Conservation (phyloP, 2,113 vertebrate species). For the Hypocryptadius cinnamomeus region DNA sequence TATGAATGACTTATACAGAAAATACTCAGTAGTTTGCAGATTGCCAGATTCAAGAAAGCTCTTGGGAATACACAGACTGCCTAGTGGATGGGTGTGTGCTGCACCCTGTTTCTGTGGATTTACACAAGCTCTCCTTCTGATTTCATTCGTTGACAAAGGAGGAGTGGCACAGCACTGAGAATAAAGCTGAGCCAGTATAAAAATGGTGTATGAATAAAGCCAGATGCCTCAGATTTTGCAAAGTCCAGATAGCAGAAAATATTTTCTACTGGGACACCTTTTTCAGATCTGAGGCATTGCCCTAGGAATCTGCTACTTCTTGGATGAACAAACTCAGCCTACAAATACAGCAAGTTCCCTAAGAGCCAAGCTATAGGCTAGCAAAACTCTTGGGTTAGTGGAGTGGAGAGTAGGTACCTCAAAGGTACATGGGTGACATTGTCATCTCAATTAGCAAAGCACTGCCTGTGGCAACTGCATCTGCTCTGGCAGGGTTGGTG, state of each 20-base stretch:
- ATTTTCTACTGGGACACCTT: not conserved
- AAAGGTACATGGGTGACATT: fast-evolving
- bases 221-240: not conserved
- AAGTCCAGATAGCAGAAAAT: not conserved
- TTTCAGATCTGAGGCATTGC: not conserved
- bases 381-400: not conserved
- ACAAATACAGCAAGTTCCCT: not conserved
- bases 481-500: fast-evolving
- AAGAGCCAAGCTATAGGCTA: not conserved
- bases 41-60: not conserved
- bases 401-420: not conserved
- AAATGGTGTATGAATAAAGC: not conserved
- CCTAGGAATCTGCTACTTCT: not conserved
- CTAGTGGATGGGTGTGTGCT: not conserved
- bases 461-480: not conserved
- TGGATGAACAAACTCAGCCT: not conserved
- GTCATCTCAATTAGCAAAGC: not conserved
- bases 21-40: not conserved
- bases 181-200: not conserved
- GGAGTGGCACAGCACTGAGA: not conserved
- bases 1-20: not conserved
- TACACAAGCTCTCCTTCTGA: not conserved
- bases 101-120: not conserved
- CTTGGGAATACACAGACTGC: not conserved
- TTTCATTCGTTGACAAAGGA: fast-evolving